Base-by-base conservation (phyloP, 2,888 invertebrate genomes). In the Strigamia maritima region DNA sequence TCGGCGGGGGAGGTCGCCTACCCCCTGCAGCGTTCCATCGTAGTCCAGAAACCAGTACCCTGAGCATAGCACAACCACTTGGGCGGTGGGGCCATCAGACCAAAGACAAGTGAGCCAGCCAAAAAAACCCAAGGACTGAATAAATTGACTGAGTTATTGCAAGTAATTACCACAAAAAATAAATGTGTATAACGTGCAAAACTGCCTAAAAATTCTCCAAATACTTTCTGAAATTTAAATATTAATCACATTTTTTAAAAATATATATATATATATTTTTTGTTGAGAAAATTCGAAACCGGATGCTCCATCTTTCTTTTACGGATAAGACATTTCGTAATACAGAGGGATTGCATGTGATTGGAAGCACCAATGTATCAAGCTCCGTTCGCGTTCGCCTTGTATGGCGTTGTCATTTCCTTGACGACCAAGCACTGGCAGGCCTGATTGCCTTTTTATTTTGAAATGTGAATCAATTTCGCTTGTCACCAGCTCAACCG, bases 391-490 rank as follows among this genome's bases (percentile, higher is more conserved):
- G 76, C 76, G 76, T 76, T 76, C 44, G 26, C 40, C 44, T 44
- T 40, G 38, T 40, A 65, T 76, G 76, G 76, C 26, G 76, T 76
- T 76, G 76, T 76, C 76, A 76, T 76, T 76, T 76, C 44, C 76
- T 76, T 44, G 76, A 76, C 76, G 76, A 40, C 44, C 60, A 65
- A 65, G 44, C 40, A 26, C 76, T 76, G 76, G 77, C 54, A 77
- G 77, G 31, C 77, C 35, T 77, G 77, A 77, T 77, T 77, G 77
- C 77, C 60, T 77, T 77, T 77, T 77, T 77, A 77, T 77, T 49
- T 77, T 77, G 77, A 77, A 77, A 77, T 77, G 77, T 28, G 77
- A 77, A 77, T 77, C 77, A 77, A 77, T 77, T 77, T 77, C 77
- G 28, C 77, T 77, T 77, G 77, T 77, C 77, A 77, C 38, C 60